Evolutionary conservation across 2,888 invertebrate genomes (phyloP).

Genomic region (Lamellibrachia satsuma): DNA sequence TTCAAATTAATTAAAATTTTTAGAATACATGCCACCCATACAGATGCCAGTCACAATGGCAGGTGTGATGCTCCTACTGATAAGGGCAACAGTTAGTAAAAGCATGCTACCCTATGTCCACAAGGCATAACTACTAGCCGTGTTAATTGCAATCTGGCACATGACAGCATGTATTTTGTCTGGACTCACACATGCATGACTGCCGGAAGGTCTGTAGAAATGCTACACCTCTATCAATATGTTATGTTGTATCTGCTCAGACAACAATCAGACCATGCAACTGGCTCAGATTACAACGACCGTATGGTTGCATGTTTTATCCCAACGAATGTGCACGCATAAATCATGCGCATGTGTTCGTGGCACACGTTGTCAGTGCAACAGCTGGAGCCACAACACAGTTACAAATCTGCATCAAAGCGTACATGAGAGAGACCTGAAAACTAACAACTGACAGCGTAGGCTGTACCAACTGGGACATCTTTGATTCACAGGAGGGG

Average conservation of each 20-base stretch:
- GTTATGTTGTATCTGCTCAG: neutral
- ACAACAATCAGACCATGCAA: neutral
- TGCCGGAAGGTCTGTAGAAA: neutral
- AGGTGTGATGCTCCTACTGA: no score
- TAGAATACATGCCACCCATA: neutral
- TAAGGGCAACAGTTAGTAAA: no score
- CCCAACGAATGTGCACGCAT: neutral
- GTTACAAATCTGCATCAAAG: neutral
- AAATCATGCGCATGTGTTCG: conserved; percentile 6
- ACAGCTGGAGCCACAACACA: neutral
- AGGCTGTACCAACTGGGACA: neutral
- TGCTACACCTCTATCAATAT: neutral
- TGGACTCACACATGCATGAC: neutral
- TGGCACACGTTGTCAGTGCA: neutral
- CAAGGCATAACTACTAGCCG: no score
- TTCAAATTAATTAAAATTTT: neutral
- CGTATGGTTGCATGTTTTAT: neutral
- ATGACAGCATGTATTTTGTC: neutral
- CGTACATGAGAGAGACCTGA: neutral
- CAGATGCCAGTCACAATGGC: no score
- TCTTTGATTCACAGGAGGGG: neutral
- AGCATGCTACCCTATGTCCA: no score
- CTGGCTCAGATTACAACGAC: neutral
- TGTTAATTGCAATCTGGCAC: no score
- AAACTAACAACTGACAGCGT: neutral